phyloP scores from a whole-genome alignment of 2,888 invertebrate genomes.

The Callimorpha dominula region DNA sequence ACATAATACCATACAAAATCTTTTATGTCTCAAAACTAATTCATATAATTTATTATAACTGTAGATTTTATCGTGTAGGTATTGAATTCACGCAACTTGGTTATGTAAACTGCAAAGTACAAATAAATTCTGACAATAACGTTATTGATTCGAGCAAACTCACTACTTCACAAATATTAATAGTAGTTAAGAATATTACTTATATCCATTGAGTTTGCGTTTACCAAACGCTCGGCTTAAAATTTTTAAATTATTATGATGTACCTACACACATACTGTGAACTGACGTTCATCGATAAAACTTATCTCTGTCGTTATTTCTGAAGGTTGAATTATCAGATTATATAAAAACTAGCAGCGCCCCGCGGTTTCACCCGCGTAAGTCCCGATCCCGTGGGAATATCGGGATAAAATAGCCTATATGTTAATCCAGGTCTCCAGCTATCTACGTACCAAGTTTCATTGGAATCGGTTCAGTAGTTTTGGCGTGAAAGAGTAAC shows the following conservation, averaged over 20 bases:
- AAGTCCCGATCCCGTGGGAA: too few relatives aligned
- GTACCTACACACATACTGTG: too few relatives aligned
- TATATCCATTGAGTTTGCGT: background rate
- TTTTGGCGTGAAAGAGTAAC: too few relatives aligned
- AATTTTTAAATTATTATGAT: too few relatives aligned
- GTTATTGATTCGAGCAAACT: background rate
- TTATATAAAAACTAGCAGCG: constrained; percentile 42
- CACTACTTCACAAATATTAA: background rate
- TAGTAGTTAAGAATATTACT: background rate
- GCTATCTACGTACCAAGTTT: too few relatives aligned
- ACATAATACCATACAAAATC: too few relatives aligned
- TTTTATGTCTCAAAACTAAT: background rate
- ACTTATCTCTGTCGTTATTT: constrained; percentile 14
- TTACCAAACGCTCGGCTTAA: too few relatives aligned
- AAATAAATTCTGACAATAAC: background rate
- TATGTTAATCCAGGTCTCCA: too few relatives aligned
- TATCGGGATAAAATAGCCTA: too few relatives aligned
- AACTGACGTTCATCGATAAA: background rate
- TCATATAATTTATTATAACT: background rate
- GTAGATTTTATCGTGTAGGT: background rate
- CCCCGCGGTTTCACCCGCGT: too few relatives aligned
- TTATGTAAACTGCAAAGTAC: background rate
- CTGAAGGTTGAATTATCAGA: constrained; percentile 31
- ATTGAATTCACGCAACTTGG: background rate
- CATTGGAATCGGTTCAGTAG: too few relatives aligned